phyloP scores from a whole-genome alignment of 2,797 vertebrate species.

The Acanthurus leucopareius region DNA sequence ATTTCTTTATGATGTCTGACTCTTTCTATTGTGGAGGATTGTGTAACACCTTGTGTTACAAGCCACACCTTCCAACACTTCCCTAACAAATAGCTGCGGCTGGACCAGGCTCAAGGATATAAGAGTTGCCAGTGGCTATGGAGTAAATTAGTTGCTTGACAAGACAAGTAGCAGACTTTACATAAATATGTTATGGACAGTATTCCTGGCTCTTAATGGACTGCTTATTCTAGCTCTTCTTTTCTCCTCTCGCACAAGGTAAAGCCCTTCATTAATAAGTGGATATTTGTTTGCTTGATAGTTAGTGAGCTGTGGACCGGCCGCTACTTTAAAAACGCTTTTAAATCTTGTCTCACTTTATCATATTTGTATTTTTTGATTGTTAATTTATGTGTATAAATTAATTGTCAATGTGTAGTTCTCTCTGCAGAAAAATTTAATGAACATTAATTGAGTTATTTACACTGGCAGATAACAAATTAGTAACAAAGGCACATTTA shows the following conservation, averaged over 20 bases:
- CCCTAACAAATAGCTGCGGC: slow-evolving; percentile 9
- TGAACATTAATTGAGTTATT: background rate
- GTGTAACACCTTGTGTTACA: slow-evolving; percentile 52
- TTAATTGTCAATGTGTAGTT: background rate
- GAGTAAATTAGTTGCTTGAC: slow-evolving; percentile 12
- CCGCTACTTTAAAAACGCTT: background rate
- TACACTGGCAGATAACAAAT: background rate
- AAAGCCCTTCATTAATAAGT: slow-evolving; percentile 36
- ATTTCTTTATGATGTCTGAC: slow-evolving; percentile 5
- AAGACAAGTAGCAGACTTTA: slow-evolving; percentile 18
- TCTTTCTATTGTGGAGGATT: slow-evolving; percentile 18
- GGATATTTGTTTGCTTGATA: background rate
- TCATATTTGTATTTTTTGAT: background rate
- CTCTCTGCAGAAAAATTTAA: background rate
- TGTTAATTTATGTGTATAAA: background rate
- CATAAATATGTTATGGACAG: slow-evolving; percentile 76
- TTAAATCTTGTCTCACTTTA: background rate
- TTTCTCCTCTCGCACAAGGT: slow-evolving; percentile 77
- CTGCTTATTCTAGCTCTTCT: slow-evolving; percentile 67
- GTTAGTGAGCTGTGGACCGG: background rate
- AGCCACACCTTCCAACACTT: slow-evolving; percentile 76
- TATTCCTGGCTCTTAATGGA: slow-evolving; percentile 66
- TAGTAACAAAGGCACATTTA: background rate
- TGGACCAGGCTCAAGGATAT: slow-evolving; percentile 27
- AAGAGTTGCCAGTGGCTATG: slow-evolving; percentile 37